Evolutionary conservation across 2,888 invertebrate genomes (phyloP).

Genomic region (Melinaea marsaeus): DNA sequence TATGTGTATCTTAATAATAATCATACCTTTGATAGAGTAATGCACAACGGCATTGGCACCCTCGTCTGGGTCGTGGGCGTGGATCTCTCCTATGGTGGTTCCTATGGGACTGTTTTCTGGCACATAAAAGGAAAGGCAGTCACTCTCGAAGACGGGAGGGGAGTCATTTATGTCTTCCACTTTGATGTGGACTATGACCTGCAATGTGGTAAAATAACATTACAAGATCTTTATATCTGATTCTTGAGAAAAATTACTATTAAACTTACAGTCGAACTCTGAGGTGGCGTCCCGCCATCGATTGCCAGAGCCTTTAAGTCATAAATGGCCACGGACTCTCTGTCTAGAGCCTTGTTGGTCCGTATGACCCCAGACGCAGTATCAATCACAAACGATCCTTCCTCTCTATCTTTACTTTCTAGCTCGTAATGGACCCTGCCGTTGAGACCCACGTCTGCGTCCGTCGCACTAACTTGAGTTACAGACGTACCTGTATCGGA

Average conservation of each 20-base stretch:
- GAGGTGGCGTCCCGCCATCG: slow-evolving; percentile 90
- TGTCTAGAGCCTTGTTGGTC: slow-evolving; percentile 92
- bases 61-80: slow-evolving; percentile 94
- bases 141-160: slow-evolving; percentile 92
- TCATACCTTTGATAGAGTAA: slow-evolving; percentile 92
- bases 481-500: slow-evolving; percentile 80
- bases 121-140: slow-evolving; percentile 91
- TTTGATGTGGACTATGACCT: slow-evolving; percentile 87
- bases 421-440: slow-evolving; percentile 90
- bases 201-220: slow-evolving; percentile 17
- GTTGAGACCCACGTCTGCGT: slow-evolving; percentile 91
- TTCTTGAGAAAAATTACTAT: too few species aligned
- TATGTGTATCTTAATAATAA: neutral
- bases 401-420: slow-evolving; percentile 84
- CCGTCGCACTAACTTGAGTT: slow-evolving; percentile 87
- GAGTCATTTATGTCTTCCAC: slow-evolving; percentile 94
- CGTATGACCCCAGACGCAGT: slow-evolving; percentile 94
- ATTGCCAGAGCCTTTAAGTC: slow-evolving; percentile 91
- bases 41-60: slow-evolving; percentile 94
- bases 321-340: slow-evolving; percentile 92
- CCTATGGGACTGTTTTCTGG: slow-evolving; percentile 98
- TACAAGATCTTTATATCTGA: too few species aligned
- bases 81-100: slow-evolving; percentile 93
- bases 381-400: slow-evolving; percentile 95
- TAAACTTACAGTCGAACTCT: slow-evolving; percentile 77